Evolutionary conservation across 2,113 vertebrate species (phyloP), one percentile per base, ranked within the genome.

Genomic region (Odocoileus hemionus): DNA sequence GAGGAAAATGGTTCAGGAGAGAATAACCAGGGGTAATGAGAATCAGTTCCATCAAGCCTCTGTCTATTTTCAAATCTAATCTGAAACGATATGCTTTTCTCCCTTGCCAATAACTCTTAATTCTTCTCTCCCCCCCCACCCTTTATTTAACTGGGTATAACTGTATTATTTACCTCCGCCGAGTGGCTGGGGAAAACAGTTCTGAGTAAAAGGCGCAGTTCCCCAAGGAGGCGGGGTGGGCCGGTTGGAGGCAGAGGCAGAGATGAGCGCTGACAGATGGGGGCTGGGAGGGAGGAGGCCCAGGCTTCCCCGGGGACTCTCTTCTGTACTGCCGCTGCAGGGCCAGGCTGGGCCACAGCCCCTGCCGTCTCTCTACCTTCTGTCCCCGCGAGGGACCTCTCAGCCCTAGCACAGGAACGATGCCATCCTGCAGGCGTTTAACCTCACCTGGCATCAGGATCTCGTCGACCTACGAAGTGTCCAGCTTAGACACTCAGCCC

Each of bases 41-140:
- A 98, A 94, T 89, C 96, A 92, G 88, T 95, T 95, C 60, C 67
- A 92, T 90, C 94, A 94, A 91, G 61, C 70, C 61, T 85, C 89
- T 60, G 92, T 97, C 95, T 96, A 57, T 92, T 98, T 98, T 93
- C 91, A 98, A 97, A 97, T 97, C 89, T 92, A 98, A 97, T 96
- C 86, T 97, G 92, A 97, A 97, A 92, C 0, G 30, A 90, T 96
- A 89, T 61, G 92, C 64, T 97, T 94, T 97, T 94, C 25, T 43
- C 58, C 70, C 79, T 84, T 96, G 89, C 97, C 93, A 96, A 96
- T 98, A 97, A 97, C 98, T 98, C 97, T 98, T 98, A 98, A 97
- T 96, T 98, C 97, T 96, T 97, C 94, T 93, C 52, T 78, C 96
- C 96, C 96, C 96, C n/a, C 67, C 96, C 12, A 50, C 13, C 93